A percentile compares a stretch with the other conserved stretches of the same genome.
Conservation (phyloP, 2,113 vertebrate genomes). For the Sebastes fasciatus region DNA sequence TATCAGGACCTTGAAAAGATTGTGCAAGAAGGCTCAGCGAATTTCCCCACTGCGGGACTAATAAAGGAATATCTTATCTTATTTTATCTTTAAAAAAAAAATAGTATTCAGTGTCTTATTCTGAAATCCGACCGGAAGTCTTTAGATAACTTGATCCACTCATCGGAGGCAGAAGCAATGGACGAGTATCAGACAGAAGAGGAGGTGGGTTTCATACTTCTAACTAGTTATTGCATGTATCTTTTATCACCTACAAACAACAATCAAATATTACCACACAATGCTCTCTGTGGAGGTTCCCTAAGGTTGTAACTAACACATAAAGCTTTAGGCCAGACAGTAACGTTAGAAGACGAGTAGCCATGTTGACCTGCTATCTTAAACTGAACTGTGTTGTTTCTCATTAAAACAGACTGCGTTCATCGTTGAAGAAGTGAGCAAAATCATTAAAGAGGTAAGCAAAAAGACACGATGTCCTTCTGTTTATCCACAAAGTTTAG, state of each 20-base stretch:
- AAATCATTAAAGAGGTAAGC: slow-evolving; percentile 93
- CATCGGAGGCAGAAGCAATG: slow-evolving; percentile 17
- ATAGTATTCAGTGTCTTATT: no score
- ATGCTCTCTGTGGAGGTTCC: background rate
- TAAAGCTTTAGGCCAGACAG: background rate
- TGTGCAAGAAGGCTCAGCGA: no score
- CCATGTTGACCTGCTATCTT: background rate
- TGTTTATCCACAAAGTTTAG: background rate
- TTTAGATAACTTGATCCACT: background rate
- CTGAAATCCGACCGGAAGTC: slow-evolving; percentile 32
- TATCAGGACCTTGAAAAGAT: no score
- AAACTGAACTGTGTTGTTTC: slow-evolving; percentile 22
- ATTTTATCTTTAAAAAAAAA: no score
- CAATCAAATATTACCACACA: no score
- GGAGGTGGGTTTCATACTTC: slow-evolving; percentile 39
- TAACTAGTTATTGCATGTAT: background rate
- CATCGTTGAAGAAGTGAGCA: slow-evolving; percentile 92
- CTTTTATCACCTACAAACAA: background rate
- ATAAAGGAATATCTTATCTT: no score
- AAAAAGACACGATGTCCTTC: background rate
- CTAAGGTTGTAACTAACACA: background rate
- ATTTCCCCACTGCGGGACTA: no score
- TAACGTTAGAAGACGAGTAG: background rate
- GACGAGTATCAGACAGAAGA: slow-evolving; percentile 58
- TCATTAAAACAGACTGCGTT: slow-evolving; percentile 86